Evolutionary conservation across 2,888 invertebrate species (phyloP).

Genomic region (Ochlodes sylvanus): DNA sequence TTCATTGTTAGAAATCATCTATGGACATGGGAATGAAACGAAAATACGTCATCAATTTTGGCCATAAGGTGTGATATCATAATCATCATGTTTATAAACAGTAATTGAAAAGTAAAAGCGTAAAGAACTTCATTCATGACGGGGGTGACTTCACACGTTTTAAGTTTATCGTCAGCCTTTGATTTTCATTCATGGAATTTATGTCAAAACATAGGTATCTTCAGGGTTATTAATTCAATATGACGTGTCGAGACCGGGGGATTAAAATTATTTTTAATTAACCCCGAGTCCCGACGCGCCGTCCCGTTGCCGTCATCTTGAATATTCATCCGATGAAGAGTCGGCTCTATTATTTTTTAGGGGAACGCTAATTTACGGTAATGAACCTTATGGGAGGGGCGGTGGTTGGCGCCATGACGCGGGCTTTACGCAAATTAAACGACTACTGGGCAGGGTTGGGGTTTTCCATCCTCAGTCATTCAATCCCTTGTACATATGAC

Average conservation of each 20-base stretch:
- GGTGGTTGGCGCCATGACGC: slow-evolving; percentile 51
- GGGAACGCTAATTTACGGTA: slow-evolving; percentile 72
- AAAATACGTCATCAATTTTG: too few relatives aligned
- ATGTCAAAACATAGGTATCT: slow-evolving; percentile 16
- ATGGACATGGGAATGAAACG: too few relatives aligned
- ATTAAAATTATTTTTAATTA: slow-evolving; percentile 76
- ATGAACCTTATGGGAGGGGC: slow-evolving; percentile 62
- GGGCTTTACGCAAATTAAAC: slow-evolving; percentile 59
- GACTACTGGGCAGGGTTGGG: slow-evolving; percentile 44
- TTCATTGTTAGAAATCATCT: too few relatives aligned
- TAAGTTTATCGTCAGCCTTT: too few relatives aligned
- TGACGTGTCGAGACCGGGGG: slow-evolving; percentile 49
- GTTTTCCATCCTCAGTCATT: too few relatives aligned
- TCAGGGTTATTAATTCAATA: slow-evolving; percentile 58
- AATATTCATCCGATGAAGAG: slow-evolving; percentile 71
- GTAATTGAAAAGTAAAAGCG: too few relatives aligned
- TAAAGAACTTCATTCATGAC: too few relatives aligned
- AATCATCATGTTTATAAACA: too few relatives aligned
- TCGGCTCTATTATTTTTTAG: slow-evolving; percentile 68
- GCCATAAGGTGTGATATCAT: too few relatives aligned
- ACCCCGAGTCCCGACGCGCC: slow-evolving; percentile 55
- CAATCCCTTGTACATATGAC: too few relatives aligned
- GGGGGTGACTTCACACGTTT: too few relatives aligned
- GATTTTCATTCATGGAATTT: neutral
- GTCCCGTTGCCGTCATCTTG: slow-evolving; percentile 56